Conservation (phyloP, 2,797 vertebrate species). For the Xiphorhynchus erythropygius region DNA sequence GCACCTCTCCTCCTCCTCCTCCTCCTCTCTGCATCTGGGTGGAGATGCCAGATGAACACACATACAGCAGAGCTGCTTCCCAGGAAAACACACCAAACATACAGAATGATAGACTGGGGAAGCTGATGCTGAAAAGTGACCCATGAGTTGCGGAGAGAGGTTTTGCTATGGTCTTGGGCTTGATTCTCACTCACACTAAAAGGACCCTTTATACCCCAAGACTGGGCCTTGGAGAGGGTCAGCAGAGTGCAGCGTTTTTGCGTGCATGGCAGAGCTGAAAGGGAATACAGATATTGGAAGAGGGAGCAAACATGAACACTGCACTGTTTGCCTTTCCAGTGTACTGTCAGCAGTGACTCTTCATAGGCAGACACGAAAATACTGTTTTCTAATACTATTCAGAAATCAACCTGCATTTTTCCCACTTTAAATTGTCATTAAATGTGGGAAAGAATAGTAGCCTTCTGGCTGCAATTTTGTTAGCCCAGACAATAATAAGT, state of each 20-base stretch:
- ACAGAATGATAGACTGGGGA: neutral
- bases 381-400: neutral
- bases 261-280: neutral
- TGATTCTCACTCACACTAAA: neutral
- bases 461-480: neutral
- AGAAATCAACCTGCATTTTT: neutral
- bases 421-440: neutral
- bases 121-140: neutral
- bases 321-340: neutral
- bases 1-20: neutral
- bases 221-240: neutral
- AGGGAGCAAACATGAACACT: neutral
- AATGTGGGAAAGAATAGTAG: neutral
- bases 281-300: neutral
- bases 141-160: neutral
- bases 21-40: neutral
- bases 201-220: neutral
- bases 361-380: rapidly evolving
- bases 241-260: neutral
- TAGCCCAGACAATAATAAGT: neutral
- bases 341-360: neutral
- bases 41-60: neutral
- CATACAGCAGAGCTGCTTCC: neutral
- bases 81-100: neutral
- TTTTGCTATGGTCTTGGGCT: neutral